Percentiles rank a stretch among this genome's conserved stretches.
phyloP scores from a whole-genome alignment of 37 sponge, comb jelly and placozoan species.

The Amphimedon queenslandica region DNA sequence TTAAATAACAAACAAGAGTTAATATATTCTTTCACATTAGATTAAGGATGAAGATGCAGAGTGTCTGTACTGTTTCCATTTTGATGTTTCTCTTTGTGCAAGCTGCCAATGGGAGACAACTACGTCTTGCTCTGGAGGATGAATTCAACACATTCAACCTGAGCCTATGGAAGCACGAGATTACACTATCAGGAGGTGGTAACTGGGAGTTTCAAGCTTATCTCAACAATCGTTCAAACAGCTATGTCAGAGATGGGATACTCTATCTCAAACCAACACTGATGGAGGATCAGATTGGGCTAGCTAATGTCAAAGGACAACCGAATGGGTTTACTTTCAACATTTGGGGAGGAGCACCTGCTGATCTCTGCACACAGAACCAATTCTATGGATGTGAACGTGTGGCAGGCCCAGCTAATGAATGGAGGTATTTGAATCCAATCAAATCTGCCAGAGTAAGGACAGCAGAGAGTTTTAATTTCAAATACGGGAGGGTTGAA shows the following conservation, averaged over 20 bases:
- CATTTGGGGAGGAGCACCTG: slow-evolving; percentile 74
- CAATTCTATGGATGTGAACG: slow-evolving; percentile 63
- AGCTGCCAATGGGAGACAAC: too few relatives aligned
- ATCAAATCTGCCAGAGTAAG: slow-evolving; percentile 61
- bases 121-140: slow-evolving; percentile 49
- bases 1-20: too few relatives aligned
- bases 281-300: slow-evolving; percentile 62
- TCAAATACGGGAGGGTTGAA: slow-evolving; percentile 66
- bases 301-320: slow-evolving; percentile 39
- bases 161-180: slow-evolving; percentile 65
- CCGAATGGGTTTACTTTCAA: slow-evolving; percentile 45
- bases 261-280: slow-evolving; percentile 70
- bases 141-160: slow-evolving; percentile 63
- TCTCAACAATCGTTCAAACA: slow-evolving; percentile 65
- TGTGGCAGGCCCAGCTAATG: slow-evolving; percentile 51
- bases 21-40: too few relatives aligned
- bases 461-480: slow-evolving; percentile 61
- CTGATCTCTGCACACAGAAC: slow-evolving; percentile 53
- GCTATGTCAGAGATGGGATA: slow-evolving; percentile 66
- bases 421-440: slow-evolving; percentile 77
- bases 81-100: too few relatives aligned
- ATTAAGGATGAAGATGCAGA: too few relatives aligned
- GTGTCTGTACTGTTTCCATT: too few relatives aligned
- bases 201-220: slow-evolving; percentile 73
- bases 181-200: slow-evolving; percentile 68